Evolutionary conservation across 2,888 invertebrate genomes (phyloP), one percentile per base, ranked within the genome.

Genomic region (Dicyrtoma fusca): DNA sequence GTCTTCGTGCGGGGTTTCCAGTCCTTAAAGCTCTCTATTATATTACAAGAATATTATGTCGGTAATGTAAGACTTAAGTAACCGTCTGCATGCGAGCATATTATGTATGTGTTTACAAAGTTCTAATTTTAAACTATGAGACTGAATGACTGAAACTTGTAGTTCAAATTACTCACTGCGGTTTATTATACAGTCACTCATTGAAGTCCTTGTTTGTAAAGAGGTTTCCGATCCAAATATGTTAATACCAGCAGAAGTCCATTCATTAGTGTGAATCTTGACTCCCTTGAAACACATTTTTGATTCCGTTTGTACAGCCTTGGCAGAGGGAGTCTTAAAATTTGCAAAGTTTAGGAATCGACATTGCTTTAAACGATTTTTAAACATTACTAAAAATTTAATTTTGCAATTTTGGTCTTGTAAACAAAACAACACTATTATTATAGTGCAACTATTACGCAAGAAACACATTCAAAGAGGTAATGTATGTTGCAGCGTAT

Each of bases 361-460:
- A 44, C 61, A 61, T n/a, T 61, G 34, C 19, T 61, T 61, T 17
- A 61, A 44, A 42, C 61, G 14, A 17, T 61, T 34, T 42, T 61
- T 61, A 11, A 61, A 61, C 61, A 61, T 61, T 34, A 19, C 17
- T 34, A 8, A 34, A 34, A 34, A 3, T 34, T 34, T 34, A n/a
- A n/a, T n/a, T n/a, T n/a, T n/a, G n/a, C 8, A 34, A 34, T 34
- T 34, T 34, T 34, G 34, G 3, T 34, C 4, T 34, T 34, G 34
- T 34, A 34, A 34, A 34, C 3, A 34, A n/a, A 34, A 34, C 3
- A 34, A 8, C 34, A 34, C 3, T 34, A 34, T 34, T 34, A 34
- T 34, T 34, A 34, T 34, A 34, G 34, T n/a, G n/a, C n/a, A n/a
- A n/a, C 4, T 34, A 34, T 34, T 34, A 34, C 34, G 34, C 8